phyloP scores from a whole-genome alignment of 1,140 invertebrate species.

The Bombus sylvicola region DNA sequence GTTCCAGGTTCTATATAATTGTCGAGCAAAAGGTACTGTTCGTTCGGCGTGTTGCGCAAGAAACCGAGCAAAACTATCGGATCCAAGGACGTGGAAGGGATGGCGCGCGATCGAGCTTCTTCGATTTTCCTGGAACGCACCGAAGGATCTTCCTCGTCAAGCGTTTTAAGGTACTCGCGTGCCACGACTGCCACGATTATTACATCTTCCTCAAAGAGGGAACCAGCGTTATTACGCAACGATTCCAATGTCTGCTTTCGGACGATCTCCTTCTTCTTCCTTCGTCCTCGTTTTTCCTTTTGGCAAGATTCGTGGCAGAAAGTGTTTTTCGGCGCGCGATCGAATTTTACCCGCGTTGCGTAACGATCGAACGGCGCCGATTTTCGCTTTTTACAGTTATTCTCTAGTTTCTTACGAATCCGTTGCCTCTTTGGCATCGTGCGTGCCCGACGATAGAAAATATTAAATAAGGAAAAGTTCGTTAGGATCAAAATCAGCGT shows the following conservation, averaged over 20 bases:
- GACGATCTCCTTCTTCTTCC: neutral
- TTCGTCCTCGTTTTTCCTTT: neutral
- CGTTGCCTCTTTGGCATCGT: too few relatives aligned
- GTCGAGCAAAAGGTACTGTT: slow-evolving; percentile 28
- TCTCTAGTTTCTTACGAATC: neutral
- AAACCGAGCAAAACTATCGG: slow-evolving; percentile 19
- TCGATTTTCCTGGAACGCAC: slow-evolving; percentile 52
- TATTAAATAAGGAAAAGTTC: too few relatives aligned
- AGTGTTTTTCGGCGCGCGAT: neutral
- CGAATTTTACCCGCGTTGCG: neutral
- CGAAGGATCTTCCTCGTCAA: slow-evolving; percentile 30
- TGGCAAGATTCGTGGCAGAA: neutral
- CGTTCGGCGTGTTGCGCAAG: slow-evolving; percentile 55
- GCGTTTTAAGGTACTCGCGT: slow-evolving; percentile 35
- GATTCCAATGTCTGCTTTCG: slow-evolving; percentile 23
- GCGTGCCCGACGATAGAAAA: too few relatives aligned
- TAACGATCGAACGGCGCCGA: neutral
- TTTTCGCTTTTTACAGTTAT: neutral
- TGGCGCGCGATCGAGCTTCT: slow-evolving; percentile 29
- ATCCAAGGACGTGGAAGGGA: slow-evolving; percentile 36
- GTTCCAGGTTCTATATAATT: slow-evolving; percentile 55
- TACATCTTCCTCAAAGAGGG: slow-evolving; percentile 43
- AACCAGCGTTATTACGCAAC: slow-evolving; percentile 49
- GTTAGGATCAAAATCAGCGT: too few relatives aligned
- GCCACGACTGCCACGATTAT: slow-evolving; percentile 40